These are phyloP conservation scores for Cephus pygmeus DNA, from an alignment of 2,888 invertebrate species.

Conservation along the genomic window DNA sequence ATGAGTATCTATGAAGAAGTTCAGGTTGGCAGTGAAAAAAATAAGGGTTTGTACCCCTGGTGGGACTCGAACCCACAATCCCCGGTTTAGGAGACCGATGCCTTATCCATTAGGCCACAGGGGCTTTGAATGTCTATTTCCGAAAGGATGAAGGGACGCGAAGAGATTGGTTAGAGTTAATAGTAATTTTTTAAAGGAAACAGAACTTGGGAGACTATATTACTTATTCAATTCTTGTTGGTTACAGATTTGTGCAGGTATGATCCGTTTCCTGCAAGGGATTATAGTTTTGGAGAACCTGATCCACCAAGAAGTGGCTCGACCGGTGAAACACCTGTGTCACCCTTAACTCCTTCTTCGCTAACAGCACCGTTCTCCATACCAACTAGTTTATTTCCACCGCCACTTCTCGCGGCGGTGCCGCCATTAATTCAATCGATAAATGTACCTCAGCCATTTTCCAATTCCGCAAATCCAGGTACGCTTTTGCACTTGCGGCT, in stretches of 20 bases:
- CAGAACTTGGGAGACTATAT: not conserved
- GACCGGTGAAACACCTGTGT: slow-evolving; percentile 27
- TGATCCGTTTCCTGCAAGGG: slow-evolving; percentile 34
- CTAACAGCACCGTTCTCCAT: slow-evolving; percentile 36
- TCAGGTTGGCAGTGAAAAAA: slow-evolving; percentile 24
- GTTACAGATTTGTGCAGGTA: slow-evolving; percentile 40
- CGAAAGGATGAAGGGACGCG: not conserved
- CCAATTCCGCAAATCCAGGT: slow-evolving; percentile 36
- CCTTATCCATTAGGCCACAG: slow-evolving; percentile 88
- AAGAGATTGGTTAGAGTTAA: not conserved
- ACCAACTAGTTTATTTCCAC: slow-evolving; percentile 38
- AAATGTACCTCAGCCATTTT: slow-evolving; percentile 38
- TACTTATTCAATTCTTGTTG: not conserved
- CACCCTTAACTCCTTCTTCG: slow-evolving; percentile 38
- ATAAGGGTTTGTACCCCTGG: slow-evolving; percentile 76
- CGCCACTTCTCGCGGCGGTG: slow-evolving; percentile 39
- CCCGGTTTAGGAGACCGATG: slow-evolving; percentile 88
- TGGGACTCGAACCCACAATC: slow-evolving; percentile 89
- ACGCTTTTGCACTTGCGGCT: not conserved
- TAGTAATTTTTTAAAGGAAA: not conserved
- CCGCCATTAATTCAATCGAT: slow-evolving; percentile 47
- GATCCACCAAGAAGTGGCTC: slow-evolving; percentile 31
- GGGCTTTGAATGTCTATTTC: slow-evolving; percentile 67
- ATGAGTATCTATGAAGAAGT: not conserved
- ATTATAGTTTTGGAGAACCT: slow-evolving; percentile 33